Evolutionary conservation across 2,113 vertebrate genomes (phyloP).

Genomic region (Oncorhynchus tshawytscha): DNA sequence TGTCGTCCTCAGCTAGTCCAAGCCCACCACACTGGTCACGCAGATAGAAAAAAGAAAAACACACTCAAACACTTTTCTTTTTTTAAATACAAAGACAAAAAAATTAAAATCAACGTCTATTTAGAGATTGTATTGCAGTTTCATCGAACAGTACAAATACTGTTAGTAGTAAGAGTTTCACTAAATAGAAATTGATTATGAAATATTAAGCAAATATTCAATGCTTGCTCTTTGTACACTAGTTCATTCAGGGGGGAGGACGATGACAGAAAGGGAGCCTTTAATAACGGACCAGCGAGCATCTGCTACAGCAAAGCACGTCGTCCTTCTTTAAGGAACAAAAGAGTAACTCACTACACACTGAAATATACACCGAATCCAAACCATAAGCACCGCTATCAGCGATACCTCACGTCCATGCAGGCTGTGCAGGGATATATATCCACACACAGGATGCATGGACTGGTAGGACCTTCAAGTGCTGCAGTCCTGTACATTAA

Average conservation of each 20-base stretch:
- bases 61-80: constrained; percentile 56
- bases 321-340: constrained; percentile 74
- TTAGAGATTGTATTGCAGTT: constrained; percentile 95
- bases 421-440: constrained; percentile 71
- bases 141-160: constrained; percentile 88
- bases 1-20: constrained; percentile 85
- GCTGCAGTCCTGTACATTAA: constrained; percentile 98
- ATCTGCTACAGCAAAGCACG: constrained; percentile 86
- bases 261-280: constrained; percentile 23
- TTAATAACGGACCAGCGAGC: constrained; percentile 79
- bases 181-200: constrained; percentile 91
- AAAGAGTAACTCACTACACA: constrained; percentile 76
- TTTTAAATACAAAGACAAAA: constrained; percentile 77
- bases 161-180: constrained; percentile 80
- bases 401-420: constrained; percentile 73
- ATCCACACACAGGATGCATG: constrained; percentile 74
- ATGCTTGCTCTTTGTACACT: constrained; percentile 87
- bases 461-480: constrained; percentile 95
- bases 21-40: constrained; percentile 86
- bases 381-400: constrained; percentile 83
- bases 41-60: constrained; percentile 74
- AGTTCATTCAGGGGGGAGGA: constrained; percentile 76
- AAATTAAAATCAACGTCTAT: constrained; percentile 78
- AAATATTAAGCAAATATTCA: constrained; percentile 88
- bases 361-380: constrained; percentile 87